Evolutionary conservation across 2,797 vertebrate species (phyloP), one percentile per base, ranked within the genome.

Genomic region (Eulemur coronatus): DNA sequence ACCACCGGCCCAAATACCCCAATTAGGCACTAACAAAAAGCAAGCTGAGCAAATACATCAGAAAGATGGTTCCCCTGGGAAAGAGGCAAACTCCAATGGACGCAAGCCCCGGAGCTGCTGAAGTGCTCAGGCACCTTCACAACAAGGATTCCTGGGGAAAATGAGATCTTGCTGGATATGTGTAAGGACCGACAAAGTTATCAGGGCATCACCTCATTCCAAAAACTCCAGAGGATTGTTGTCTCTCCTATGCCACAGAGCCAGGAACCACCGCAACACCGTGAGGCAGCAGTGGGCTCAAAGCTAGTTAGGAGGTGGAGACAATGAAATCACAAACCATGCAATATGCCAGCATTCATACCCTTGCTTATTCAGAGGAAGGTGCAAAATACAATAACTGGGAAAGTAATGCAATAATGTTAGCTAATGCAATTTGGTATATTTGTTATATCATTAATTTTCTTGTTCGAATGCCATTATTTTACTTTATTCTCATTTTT

Each of bases 401-500:
- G 7, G 52, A 57, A 92, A 52, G 4, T 15, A 65, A n/a, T 24
- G 7, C 13, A 61, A 17, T 52, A 78, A 24, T 14, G 17, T n/a
- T 46, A 59, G 75, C 43, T 52, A 86, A 46, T 20, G 7, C 20
- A 65, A 57, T 41, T 35, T 38, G 11, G 10, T 22, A 1, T 52
- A 46, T 73, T 57, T 91, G 43, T 73, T 87, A 28, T 38, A 61
- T 52, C 15, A 22, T 26, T 59, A 48, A 41, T 18, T 46, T 67
- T 92, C 70, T 48, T 82, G 22, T 91, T 84, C 57, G 15, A 43
- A 70, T 78, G 15, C 43, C 22, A 28, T n/a, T 85, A 38, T 61
- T 75, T 80, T 72, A 69, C 84, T 79, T 86, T 78, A 35, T 81
- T 95, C 24, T 93, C 6, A 85, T 43, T 93, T 89, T 57, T 89